A percentile compares a stretch with the other conserved stretches of the same genome.
phyloP scores from a whole-genome alignment of 2,113 vertebrate genomes.

The Apodemus sylvaticus region DNA sequence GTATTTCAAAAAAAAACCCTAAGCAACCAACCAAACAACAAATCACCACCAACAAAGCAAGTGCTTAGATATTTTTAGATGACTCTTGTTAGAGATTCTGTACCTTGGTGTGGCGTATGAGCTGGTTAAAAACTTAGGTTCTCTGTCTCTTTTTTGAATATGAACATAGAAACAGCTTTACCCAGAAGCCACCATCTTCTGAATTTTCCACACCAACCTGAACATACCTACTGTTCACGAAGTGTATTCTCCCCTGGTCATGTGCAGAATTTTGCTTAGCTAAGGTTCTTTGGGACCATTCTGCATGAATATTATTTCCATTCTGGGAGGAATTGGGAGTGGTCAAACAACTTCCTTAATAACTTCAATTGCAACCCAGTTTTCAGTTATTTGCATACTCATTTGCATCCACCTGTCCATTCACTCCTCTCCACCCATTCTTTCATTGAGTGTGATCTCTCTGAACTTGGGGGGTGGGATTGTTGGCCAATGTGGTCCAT shows the following conservation, averaged over 20 bases:
- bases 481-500: too few species aligned
- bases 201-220: background rate
- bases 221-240: background rate
- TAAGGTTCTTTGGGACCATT: background rate
- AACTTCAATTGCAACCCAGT: background rate
- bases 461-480: too few species aligned
- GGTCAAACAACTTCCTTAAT: background rate
- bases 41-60: background rate
- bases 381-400: background rate
- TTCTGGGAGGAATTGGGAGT: background rate
- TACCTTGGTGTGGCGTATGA: background rate
- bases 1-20: background rate
- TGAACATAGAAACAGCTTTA: background rate
- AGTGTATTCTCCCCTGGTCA: background rate
- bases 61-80: conserved; percentile 24
- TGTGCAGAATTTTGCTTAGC: conserved; percentile 9
- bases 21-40: background rate
- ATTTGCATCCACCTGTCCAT: background rate
- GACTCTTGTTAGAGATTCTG: background rate
- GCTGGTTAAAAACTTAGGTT: background rate
- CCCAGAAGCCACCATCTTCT: conserved; percentile 18
- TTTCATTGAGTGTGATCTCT: background rate
- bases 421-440: background rate
- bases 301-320: background rate
- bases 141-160: background rate